Evolutionary conservation across 1,140 invertebrate genomes (phyloP), one percentile per base, ranked within the genome.

Genomic region (Lutraria rhynchaena): DNA sequence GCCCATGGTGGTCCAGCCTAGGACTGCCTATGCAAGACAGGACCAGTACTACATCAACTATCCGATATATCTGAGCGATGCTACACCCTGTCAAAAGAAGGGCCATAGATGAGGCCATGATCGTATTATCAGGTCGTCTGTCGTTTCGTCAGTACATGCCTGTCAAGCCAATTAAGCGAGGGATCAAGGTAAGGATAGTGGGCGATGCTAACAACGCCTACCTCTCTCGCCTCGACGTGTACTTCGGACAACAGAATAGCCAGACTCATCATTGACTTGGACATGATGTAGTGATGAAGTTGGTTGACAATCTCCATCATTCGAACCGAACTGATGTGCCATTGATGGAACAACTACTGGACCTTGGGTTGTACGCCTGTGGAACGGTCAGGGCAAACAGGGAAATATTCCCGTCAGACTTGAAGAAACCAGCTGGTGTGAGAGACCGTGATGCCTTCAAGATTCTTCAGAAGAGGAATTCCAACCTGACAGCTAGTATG

Each of bases 131-230:
- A 37, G 83, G 83, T 19, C 22, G 77, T 17, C 37, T 78, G 22
- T 44, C 63, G 5, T 53, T 84, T 3, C 84, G 84, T 51, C 84
- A 86, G 44, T 86, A 85, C 58, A 63, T 80, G 24, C 61, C 35
- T 5, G 27, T 57, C 41, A 87, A 87, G 60, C 86, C 84, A 51
- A 71, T 80, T 0, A 87, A 87, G 70, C 74, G 60, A 73, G 77
- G 86, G 1, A 73, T 83, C 29, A 87, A 86, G 51, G 3, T 85
- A 24, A 86, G 78, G 83, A 53, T 60, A 27, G 13, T 67, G 15
- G 76, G 61, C 29, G 70, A 86, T 57, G 37, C 82, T 0, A 27
- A 37, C 9, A 85, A 41, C 31, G 85, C 71, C 17, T 86, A 81
- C 74, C 41, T 78, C 27, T 51, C 22, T 13, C 57, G 81, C 37